A percentile compares a stretch with the other conserved stretches of the same genome.
Evolutionary conservation across 2,797 vertebrate species (phyloP).

Genomic region (Syngnathus rostellatus): DNA sequence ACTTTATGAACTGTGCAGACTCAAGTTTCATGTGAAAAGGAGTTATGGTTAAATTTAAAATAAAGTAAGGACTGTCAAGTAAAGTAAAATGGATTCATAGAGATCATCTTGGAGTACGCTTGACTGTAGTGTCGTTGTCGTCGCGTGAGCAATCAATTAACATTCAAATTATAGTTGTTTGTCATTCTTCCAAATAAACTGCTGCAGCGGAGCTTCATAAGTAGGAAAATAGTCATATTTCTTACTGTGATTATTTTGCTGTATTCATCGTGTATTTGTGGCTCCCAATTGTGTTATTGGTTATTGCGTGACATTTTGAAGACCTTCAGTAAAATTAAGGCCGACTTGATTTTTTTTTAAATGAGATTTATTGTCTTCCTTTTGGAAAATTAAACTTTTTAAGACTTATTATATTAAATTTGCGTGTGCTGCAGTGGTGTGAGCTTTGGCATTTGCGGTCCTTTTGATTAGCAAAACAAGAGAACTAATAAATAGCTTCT

Average conservation of each 20-base stretch:
- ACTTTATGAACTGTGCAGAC: neutral
- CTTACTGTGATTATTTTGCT: neutral
- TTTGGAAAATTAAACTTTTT: neutral
- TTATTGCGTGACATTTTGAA: neutral
- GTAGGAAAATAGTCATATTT: neutral
- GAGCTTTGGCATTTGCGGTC: constrained; percentile 1
- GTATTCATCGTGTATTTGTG: too few relatives aligned
- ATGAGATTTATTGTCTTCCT: neutral
- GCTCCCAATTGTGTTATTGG: neutral
- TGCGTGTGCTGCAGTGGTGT: neutral
- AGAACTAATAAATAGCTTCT: constrained; percentile 8
- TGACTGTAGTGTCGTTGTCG: neutral
- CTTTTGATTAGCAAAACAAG: constrained; percentile 5
- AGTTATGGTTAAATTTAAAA: too few relatives aligned
- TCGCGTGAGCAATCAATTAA: neutral
- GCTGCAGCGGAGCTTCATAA: neutral
- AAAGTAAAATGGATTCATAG: too few relatives aligned
- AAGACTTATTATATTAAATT: neutral
- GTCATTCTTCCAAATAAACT: neutral
- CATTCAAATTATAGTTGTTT: neutral
- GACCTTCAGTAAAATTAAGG: neutral
- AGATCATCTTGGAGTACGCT: neutral
- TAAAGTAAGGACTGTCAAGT: too few relatives aligned
- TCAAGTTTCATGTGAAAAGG: neutral
- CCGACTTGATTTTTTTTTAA: neutral